phyloP scores from a whole-genome alignment of 2,113 vertebrate genomes.

The Pseudopodoces humilis region DNA sequence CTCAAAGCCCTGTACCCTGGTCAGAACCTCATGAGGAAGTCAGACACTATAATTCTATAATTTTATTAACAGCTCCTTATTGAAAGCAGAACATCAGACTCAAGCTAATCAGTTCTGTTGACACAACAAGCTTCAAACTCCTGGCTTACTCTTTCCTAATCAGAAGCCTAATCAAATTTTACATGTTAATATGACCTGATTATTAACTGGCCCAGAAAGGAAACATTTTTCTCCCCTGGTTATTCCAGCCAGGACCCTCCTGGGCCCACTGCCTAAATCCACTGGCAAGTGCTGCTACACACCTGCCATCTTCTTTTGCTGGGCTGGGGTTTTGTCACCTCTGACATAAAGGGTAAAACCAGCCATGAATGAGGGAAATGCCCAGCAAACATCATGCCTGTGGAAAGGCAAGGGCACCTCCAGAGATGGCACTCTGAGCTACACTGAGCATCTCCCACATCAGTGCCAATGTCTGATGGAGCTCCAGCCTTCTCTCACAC shows the following conservation, averaged over 20 bases:
- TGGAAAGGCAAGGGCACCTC: not conserved
- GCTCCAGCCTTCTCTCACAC: not conserved
- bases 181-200: constrained; percentile 29
- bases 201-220: constrained; percentile 33
- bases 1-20: not conserved
- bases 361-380: not conserved
- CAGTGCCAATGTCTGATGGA: not conserved
- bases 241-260: not conserved
- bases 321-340: not conserved
- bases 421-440: fast-evolving
- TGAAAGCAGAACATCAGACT: constrained; percentile 11
- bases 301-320: not conserved
- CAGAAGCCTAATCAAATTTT: constrained; percentile 52
- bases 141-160: constrained; percentile 11
- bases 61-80: not conserved
- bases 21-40: not conserved
- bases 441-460: not conserved
- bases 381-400: fast-evolving
- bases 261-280: not conserved
- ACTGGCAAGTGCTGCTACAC: not conserved
- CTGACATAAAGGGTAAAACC: not conserved
- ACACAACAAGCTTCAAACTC: constrained; percentile 42
- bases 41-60: not conserved
- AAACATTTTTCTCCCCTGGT: not conserved
- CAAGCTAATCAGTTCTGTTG: constrained; percentile 35